Percentiles rank a stretch among this genome's conserved stretches.
Conservation (phyloP, 1,140 invertebrate species). For the Drosophila obscura region DNA sequence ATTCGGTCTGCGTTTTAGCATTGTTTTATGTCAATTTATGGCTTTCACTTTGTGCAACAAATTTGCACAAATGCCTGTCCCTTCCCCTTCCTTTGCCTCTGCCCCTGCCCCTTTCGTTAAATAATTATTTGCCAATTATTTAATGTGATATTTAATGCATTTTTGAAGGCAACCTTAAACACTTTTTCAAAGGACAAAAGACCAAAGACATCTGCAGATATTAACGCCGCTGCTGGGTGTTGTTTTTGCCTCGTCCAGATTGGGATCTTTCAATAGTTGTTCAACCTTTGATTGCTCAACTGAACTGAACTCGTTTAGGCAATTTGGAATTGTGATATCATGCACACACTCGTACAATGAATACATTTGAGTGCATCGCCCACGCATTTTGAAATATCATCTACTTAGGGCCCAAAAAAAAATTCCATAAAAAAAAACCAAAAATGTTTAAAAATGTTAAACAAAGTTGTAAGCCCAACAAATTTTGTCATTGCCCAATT, state of each 20-base stretch:
- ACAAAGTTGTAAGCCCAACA: slow-evolving; percentile 19
- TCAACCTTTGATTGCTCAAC: too few species aligned
- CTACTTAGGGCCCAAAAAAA: slow-evolving; percentile 5
- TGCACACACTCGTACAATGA: slow-evolving; percentile 2
- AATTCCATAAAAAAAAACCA: slow-evolving; percentile 3
- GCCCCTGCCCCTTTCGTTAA: too few species aligned
- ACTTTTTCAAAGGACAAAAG: too few species aligned
- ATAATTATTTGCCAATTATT: too few species aligned
- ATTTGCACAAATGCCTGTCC: slow-evolving; percentile 22
- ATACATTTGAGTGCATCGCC: slow-evolving; percentile 17
- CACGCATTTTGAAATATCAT: slow-evolving; percentile 30
- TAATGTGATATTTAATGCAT: too few species aligned
- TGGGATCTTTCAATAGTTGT: too few species aligned
- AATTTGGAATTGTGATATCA: slow-evolving; percentile 20
- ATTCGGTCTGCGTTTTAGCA: slow-evolving; percentile 4
- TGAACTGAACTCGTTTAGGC: too few species aligned
- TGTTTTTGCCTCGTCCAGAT: too few species aligned
- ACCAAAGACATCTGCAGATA: too few species aligned
- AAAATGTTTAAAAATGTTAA: slow-evolving; percentile 18
- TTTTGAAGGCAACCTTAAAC: too few species aligned
- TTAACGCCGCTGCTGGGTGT: too few species aligned
- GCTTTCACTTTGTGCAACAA: slow-evolving; percentile 51
- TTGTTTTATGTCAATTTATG: slow-evolving; percentile 38
- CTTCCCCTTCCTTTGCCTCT: neutral
- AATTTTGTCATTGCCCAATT: slow-evolving; percentile 42